Base-by-base conservation (phyloP, 2,888 invertebrate genomes). In the Orchesella flavescens region DNA sequence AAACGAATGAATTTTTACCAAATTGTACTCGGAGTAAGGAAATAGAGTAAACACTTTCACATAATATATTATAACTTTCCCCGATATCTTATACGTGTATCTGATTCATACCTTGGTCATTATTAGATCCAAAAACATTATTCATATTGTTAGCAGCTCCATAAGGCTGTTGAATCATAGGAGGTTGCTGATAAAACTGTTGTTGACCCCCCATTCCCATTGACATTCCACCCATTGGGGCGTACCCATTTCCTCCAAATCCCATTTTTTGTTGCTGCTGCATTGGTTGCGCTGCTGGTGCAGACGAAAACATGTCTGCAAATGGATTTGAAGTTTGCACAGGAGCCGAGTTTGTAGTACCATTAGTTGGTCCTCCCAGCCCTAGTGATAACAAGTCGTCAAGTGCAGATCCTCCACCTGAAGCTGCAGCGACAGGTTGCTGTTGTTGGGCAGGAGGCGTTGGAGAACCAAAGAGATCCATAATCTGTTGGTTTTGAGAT, bases 321-420 rank as follows among this genome's bases (percentile, higher is more conserved):
- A 97, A 98, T 12, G 97, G 97, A 92, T 97, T 97, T 63, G 85
- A 86, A 12, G 85, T 66, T 23, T 84, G 77, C 34, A 74, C 79
- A 69, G 80, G 76, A 34, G 84, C 78, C 55, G 69, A 9, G 13
- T 75, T 12, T 44, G 77, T 80, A 43, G 53, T 69, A 43, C 84
- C 68, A 49, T 84, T 77, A 44, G 79, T 59, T 44, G 84, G 34
- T n/a, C 84, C 83, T 15, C 87, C 86, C 1, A 88, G 65, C n/a
- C 87, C 91, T 0, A 93, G 92, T 44, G 94, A 94, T 90, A 96
- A 95, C 87, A 96, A 91, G 91, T 96, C 96, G 83, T 95, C 94
- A 89, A 96, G 95, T 86, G 92, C 93, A 87, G 92, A 93, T 89
- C 89, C 91, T 46, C 91, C 88, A 74, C 92, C 91, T 87, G 57